Conservation (phyloP, 1,140 invertebrate genomes). For the Megalopta genalis region DNA sequence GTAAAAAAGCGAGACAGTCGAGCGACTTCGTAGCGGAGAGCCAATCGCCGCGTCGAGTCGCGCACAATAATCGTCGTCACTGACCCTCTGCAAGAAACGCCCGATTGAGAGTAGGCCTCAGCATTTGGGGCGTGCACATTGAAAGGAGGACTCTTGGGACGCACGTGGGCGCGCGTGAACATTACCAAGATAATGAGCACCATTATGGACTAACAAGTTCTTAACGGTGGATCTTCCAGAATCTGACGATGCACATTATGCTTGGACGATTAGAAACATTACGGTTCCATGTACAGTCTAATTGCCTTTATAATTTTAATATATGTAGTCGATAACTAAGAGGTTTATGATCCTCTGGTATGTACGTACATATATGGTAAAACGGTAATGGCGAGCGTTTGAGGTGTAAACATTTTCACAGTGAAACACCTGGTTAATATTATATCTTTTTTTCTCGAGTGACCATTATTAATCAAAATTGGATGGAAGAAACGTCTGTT, state of each 20-base stretch:
- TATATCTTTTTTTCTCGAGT: too few relatives aligned
- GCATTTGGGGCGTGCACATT: background rate
- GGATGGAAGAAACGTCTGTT: too few relatives aligned
- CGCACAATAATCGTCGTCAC: background rate
- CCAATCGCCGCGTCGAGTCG: slow-evolving; percentile 1
- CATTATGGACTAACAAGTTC: background rate
- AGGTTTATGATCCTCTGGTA: too few relatives aligned
- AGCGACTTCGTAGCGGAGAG: slow-evolving; percentile 2
- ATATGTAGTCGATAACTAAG: too few relatives aligned
- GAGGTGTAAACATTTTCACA: too few relatives aligned
- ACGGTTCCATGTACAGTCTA: too few relatives aligned
- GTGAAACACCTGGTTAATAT: too few relatives aligned
- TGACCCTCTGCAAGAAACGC: background rate
- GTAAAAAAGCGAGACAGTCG: slow-evolving; percentile 6
- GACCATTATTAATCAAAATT: too few relatives aligned
- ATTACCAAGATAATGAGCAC: background rate
- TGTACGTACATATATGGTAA: too few relatives aligned
- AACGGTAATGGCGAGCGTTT: too few relatives aligned
- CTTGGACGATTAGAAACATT: too few relatives aligned
- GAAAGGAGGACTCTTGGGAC: background rate
- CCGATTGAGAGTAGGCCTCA: background rate
- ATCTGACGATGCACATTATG: background rate
- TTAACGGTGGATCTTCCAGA: background rate
- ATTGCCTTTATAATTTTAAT: too few relatives aligned
- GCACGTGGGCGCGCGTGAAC: background rate